Conservation (phyloP, 2,113 vertebrate species). For the Agapornis roseicollis region DNA sequence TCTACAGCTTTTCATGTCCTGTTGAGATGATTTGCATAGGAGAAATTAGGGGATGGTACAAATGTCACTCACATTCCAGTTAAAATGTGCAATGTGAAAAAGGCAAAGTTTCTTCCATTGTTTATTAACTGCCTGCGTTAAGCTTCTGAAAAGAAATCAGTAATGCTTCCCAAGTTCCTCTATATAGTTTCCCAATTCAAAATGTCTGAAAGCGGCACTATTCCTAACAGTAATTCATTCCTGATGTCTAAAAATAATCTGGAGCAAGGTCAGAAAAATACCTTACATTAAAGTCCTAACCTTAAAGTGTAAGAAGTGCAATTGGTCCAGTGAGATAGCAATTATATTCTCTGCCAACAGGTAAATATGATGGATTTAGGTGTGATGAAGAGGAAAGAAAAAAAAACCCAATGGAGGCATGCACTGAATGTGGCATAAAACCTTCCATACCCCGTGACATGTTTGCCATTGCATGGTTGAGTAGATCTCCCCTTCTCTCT, state of each 20-base stretch:
- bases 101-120: neutral
- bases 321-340: neutral
- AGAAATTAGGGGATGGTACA: neutral
- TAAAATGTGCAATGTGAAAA: neutral
- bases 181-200: neutral
- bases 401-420: neutral
- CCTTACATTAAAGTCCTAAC: neutral
- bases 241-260: neutral
- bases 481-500: neutral
- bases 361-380: neutral
- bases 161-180: neutral
- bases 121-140: neutral
- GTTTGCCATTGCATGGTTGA: neutral
- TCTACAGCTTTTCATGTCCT: neutral
- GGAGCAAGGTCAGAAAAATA: neutral
- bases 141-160: neutral
- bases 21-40: neutral
- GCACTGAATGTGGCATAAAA: neutral
- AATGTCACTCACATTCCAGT: neutral
- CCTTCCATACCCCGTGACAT: fast-evolving
- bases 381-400: neutral
- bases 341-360: neutral
- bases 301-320: neutral
- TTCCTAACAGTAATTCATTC: neutral
- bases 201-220: neutral